Conservation (phyloP, 2,113 vertebrate species). For the Hystrix cristata region DNA sequence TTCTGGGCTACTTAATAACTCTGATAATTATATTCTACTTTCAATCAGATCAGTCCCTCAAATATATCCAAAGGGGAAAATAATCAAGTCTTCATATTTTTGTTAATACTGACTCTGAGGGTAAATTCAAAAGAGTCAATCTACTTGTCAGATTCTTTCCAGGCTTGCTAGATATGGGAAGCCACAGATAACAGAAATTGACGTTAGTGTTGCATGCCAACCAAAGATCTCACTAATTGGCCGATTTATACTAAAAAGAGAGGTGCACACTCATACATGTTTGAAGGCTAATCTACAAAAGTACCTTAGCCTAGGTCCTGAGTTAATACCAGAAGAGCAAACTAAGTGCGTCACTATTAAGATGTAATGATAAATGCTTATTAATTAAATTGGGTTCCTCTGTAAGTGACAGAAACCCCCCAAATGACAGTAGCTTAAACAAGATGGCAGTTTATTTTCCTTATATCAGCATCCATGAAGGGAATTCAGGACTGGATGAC, state of each 20-base stretch:
- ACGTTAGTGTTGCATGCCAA: not conserved
- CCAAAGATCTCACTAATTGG: not conserved
- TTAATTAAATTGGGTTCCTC: conserved; percentile 36
- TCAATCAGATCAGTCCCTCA: not conserved
- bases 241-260: not conserved
- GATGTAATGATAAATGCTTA: not conserved
- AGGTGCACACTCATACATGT: not conserved
- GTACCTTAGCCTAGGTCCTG: not conserved
- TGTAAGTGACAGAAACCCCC: not conserved
- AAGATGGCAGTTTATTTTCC: not conserved
- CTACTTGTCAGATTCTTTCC: not conserved
- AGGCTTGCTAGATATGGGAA: conserved; percentile 27
- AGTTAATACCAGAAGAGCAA: not conserved
- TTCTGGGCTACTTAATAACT: not conserved
- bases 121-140: not conserved
- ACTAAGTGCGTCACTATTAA: not conserved
- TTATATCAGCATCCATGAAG: not conserved
- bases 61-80: not conserved
- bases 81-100: conserved; percentile 25
- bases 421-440: conserved; percentile 27
- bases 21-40: conserved; percentile 8
- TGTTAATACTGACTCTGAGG: not conserved
- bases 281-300: conserved; percentile 55
- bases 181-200: not conserved
- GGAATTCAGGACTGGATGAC: not conserved